phyloP scores from a whole-genome alignment of 1,140 invertebrate genomes.

The Magallana gigas region DNA sequence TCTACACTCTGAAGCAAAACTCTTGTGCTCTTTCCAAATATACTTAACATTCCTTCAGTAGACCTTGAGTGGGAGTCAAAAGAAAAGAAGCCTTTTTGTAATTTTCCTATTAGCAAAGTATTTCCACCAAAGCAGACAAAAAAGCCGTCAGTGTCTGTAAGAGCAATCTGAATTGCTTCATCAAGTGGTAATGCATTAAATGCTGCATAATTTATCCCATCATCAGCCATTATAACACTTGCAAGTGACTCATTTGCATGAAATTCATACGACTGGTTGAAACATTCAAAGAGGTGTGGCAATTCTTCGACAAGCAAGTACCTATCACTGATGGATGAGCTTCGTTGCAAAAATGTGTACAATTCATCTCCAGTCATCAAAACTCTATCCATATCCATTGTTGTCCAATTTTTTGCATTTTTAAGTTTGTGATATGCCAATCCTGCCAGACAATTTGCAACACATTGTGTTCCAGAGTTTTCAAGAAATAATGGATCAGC shows the following conservation, averaged over 20 bases:
- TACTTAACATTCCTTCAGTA: not conserved
- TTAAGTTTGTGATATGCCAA: slow-evolving; percentile 5
- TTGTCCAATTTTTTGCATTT: not conserved
- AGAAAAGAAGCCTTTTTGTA: not conserved
- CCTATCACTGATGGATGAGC: not conserved
- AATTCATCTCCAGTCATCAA: slow-evolving; percentile 30
- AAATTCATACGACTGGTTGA: not conserved
- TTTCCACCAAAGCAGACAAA: slow-evolving; percentile 40
- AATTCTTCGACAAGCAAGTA: slow-evolving; percentile 37
- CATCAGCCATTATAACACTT: not conserved
- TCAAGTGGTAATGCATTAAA: slow-evolving; percentile 38
- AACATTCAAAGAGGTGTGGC: slow-evolving; percentile 6
- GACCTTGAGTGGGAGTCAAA: slow-evolving; percentile 41
- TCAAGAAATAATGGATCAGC: slow-evolving; percentile 23
- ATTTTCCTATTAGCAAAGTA: slow-evolving; percentile 9
- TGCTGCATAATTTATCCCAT: not conserved
- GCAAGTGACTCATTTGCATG: not conserved
- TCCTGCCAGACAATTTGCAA: slow-evolving; percentile 43
- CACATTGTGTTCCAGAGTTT: slow-evolving; percentile 35
- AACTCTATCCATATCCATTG: slow-evolving; percentile 18
- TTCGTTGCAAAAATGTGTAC: slow-evolving; percentile 8
- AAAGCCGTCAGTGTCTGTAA: slow-evolving; percentile 7
- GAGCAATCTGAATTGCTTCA: slow-evolving; percentile 28
- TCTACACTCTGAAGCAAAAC: not conserved
- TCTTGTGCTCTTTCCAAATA: not conserved